Evolutionary conservation across 2,888 invertebrate genomes (phyloP).

Genomic region (Sipha maydis): DNA sequence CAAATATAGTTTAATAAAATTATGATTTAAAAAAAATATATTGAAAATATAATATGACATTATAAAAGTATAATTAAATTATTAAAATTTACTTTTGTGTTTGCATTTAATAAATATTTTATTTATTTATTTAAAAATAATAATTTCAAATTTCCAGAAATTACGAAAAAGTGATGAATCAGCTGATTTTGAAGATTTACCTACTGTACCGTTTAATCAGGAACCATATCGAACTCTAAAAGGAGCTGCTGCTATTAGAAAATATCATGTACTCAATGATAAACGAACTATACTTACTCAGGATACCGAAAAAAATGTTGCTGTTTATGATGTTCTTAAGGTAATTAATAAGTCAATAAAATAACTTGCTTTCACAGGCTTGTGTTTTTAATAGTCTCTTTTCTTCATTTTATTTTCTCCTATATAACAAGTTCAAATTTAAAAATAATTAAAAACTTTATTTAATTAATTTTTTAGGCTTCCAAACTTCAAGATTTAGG

Average conservation of each 20-base stretch:
- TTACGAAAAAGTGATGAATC: conserved; percentile 57
- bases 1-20: too few species aligned
- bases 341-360: conserved; percentile 68
- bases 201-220: conserved; percentile 48
- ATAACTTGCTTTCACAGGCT: background rate
- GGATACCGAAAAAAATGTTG: conserved; percentile 90
- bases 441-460: background rate
- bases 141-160: conserved; percentile 15
- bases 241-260: conserved; percentile 94
- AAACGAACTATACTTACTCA: conserved; percentile 95
- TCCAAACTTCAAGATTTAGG: conserved; percentile 91
- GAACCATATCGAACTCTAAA: conserved; percentile 72
- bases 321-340: conserved; percentile 92
- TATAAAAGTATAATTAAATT: too few species aligned
- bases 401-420: background rate
- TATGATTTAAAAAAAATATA: too few species aligned
- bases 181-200: conserved; percentile 47
- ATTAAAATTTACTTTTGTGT: too few species aligned
- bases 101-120: background rate
- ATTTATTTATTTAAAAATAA: background rate
- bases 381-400: background rate
- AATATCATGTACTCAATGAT: conserved; percentile 93
- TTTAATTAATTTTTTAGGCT: conserved; percentile 70
- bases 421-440: background rate
- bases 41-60: too few species aligned